Evolutionary conservation across 2,888 invertebrate genomes (phyloP).

Genomic region (Leptopilina drosophilae): DNA sequence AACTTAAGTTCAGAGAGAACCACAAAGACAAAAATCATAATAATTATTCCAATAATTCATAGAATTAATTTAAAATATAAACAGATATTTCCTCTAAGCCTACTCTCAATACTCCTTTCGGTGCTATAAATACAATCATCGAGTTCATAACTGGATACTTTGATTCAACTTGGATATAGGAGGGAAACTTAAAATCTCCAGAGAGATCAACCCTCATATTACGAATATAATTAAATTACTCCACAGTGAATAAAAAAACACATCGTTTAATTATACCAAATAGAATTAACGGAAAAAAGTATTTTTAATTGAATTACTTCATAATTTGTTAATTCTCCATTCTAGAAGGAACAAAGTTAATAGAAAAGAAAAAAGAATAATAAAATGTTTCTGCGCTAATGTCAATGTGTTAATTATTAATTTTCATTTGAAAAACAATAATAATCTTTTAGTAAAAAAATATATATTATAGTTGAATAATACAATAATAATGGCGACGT

Average conservation of each 20-base stretch:
- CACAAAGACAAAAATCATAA: too few relatives aligned
- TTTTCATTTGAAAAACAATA: too few relatives aligned
- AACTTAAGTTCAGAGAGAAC: too few relatives aligned
- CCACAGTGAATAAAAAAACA: background rate
- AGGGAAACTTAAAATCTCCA: conserved; percentile 5
- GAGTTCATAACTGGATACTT: background rate
- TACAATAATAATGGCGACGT: background rate
- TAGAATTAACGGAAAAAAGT: too few relatives aligned
- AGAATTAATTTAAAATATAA: too few relatives aligned
- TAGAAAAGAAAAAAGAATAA: too few relatives aligned
- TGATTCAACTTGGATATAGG: background rate
- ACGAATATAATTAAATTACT: background rate
- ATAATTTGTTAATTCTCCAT: too few relatives aligned
- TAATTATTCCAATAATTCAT: too few relatives aligned
- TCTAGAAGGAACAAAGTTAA: too few relatives aligned
- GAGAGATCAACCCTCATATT: background rate
- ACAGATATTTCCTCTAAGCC: background rate
- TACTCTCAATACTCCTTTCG: background rate
- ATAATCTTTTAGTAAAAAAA: background rate
- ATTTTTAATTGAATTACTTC: too few relatives aligned
- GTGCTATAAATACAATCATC: conserved; percentile 5
- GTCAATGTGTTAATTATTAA: too few relatives aligned
- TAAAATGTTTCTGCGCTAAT: too few relatives aligned
- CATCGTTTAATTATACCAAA: background rate
- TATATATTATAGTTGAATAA: background rate